A percentile compares a stretch with the other conserved stretches of the same genome.
phyloP scores from a whole-genome alignment of 2,113 vertebrate species.

The Oreotrochilus melanogaster region DNA sequence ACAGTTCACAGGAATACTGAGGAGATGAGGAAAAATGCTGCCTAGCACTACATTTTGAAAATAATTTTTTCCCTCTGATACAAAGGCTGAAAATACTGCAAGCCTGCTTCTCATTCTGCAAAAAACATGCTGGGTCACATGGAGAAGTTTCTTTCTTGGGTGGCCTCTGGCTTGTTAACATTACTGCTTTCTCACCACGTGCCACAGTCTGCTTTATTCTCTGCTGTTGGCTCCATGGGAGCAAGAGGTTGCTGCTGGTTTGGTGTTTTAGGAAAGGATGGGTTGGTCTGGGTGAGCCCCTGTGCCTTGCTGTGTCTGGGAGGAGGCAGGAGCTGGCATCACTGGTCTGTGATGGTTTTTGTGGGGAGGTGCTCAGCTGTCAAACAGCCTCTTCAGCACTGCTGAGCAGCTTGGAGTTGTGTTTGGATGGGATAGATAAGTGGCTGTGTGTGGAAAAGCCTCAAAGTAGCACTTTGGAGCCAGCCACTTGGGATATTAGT shows the following conservation, averaged over 20 bases:
- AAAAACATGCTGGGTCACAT: background rate
- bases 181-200: background rate
- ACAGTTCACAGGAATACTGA: background rate
- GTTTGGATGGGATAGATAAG: background rate
- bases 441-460: background rate
- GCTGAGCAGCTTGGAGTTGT: background rate
- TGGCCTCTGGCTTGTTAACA: background rate
- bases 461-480: background rate
- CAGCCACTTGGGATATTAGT: background rate
- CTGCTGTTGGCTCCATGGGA: background rate
- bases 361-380: background rate
- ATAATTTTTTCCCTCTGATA: background rate
- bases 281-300: background rate
- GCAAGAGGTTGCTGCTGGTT: background rate
- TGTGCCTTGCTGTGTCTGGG: rapidly evolving
- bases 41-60: background rate
- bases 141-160: background rate
- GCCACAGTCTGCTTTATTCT: background rate
- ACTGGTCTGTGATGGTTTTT: background rate
- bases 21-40: background rate
- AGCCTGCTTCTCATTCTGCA: background rate
- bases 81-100: background rate
- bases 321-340: background rate
- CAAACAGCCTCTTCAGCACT: background rate
- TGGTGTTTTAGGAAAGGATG: background rate